A percentile compares a stretch with the other conserved stretches of the same genome.
Evolutionary conservation across 1,140 invertebrate genomes (phyloP).

Genomic region (Xylocopa sonorina): DNA sequence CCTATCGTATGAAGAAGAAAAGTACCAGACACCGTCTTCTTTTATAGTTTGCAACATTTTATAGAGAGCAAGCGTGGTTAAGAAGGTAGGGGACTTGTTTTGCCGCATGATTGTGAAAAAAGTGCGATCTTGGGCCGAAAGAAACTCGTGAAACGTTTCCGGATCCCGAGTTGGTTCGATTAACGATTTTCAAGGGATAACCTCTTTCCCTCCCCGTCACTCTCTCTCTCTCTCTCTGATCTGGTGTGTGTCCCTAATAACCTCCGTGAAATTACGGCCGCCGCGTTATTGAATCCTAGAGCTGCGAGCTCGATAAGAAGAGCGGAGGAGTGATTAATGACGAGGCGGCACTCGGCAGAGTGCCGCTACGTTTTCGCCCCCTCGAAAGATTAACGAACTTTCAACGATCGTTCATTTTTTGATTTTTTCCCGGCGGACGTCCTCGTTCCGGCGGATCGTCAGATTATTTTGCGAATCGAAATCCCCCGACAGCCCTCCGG

Average conservation of each 20-base stretch:
- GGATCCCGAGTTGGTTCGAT: constrained; percentile 46
- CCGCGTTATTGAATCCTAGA: constrained; percentile 64
- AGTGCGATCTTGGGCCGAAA: background rate
- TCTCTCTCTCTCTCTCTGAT: background rate
- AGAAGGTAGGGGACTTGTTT: constrained; percentile 27
- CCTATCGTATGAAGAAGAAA: background rate
- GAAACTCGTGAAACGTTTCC: constrained; percentile 25
- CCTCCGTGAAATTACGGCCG: constrained; percentile 62
- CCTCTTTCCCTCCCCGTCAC: background rate
- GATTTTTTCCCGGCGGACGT: constrained; percentile 45
- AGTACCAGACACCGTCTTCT: background rate
- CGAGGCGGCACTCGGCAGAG: constrained; percentile 39
- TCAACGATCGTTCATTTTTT: constrained; percentile 65
- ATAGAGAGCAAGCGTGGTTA: constrained; percentile 21
- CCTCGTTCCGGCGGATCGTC: background rate
- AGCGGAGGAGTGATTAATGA: constrained; percentile 62
- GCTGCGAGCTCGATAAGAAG: constrained; percentile 61
- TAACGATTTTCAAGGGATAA: constrained; percentile 62
- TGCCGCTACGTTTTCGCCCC: constrained; percentile 44
- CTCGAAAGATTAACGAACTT: constrained; percentile 65
- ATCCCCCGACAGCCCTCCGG: background rate
- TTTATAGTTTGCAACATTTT: background rate
- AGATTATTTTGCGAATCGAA: constrained; percentile 48
- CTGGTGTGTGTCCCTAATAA: constrained; percentile 51
- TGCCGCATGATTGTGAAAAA: constrained; percentile 52